Evolutionary conservation across 2,888 invertebrate genomes (phyloP), one percentile per base, ranked within the genome.

Genomic region (Euplagia quadripunctaria): DNA sequence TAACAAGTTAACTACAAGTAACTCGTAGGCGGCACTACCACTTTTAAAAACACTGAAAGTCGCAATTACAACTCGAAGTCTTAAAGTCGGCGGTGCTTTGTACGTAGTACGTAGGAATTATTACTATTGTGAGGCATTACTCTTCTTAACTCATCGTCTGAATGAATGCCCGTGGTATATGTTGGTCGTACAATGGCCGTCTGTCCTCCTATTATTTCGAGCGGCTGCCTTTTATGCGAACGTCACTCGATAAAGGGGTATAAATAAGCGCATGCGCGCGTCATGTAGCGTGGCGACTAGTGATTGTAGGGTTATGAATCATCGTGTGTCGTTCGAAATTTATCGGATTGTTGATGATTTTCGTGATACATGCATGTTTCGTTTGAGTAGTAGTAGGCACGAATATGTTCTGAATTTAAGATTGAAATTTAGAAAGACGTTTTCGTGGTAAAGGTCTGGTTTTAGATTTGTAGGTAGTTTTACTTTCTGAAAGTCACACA

Each of bases 131-230:
- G 86, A 86, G 80, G 86, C 91, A 91, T 90, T 92, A 91, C 86
- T 88, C 90, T 87, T 90, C 90, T 88, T 89, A 88, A 89, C 82
- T 88, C 88, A 89, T 89, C 90, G 89, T 85, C 75, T 87, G 89
- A 88, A 93, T 92, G 93, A 92, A 93, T 93, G 91, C 89, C 86
- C 86, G 77, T 82, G 77, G 85, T 87, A 88, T 88, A 90, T 88
- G 89, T 85, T 86, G 84, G 82, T 82, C 79, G 82, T 90, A 92
- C 92, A 92, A 92, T 91, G 88, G 87, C 86, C 81, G 88, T 78
- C 88, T 90, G 92, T 92, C 91, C 89, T 90, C 89, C 92, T 93
- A 92, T 92, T 92, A 93, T 91, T 92, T 90, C 90, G 86, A 86
- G 90, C 92, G 92, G 92, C 90, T 85, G 78, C 87, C 91, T 90